Evolutionary conservation across 2,888 invertebrate genomes (phyloP).

Genomic region (Sinopyrophorus schimmeli): DNA sequence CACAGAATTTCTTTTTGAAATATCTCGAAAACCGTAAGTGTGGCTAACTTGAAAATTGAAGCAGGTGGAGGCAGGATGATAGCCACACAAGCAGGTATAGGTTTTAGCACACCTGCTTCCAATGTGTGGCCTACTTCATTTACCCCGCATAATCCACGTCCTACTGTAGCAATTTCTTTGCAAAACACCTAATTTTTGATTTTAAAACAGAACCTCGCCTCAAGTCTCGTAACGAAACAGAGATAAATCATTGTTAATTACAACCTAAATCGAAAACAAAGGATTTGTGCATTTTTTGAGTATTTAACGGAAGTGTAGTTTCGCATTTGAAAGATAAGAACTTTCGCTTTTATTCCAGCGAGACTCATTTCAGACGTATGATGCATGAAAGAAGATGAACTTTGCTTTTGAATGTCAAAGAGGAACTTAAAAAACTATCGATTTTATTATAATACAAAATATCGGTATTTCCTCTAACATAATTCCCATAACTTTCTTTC

Average conservation of each 20-base stretch:
- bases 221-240: not conserved
- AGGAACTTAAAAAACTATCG: no score
- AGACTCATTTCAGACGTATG: constrained; percentile 6
- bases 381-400: constrained; percentile 4
- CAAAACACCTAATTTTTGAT: not conserved
- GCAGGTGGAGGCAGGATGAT: no score
- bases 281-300: constrained; percentile 7
- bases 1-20: no score
- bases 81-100: no score
- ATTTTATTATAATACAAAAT: not conserved
- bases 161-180: not conserved
- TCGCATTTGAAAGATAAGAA: not conserved
- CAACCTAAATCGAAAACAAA: constrained; percentile 14
- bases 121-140: no score
- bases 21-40: no score
- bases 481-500: constrained; percentile 21
- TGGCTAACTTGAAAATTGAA: no score
- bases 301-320: constrained; percentile 11
- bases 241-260: constrained; percentile 13
- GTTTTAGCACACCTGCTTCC: no score
- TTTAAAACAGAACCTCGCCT: not conserved
- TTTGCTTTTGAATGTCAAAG: not conserved
- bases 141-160: no score
- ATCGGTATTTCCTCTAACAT: constrained; percentile 8
- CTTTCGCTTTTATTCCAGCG: constrained; percentile 18